Percentiles rank a stretch among this genome's conserved stretches.
Conservation (phyloP, 1,140 invertebrate genomes). For the Rhizoglyphus robini region DNA sequence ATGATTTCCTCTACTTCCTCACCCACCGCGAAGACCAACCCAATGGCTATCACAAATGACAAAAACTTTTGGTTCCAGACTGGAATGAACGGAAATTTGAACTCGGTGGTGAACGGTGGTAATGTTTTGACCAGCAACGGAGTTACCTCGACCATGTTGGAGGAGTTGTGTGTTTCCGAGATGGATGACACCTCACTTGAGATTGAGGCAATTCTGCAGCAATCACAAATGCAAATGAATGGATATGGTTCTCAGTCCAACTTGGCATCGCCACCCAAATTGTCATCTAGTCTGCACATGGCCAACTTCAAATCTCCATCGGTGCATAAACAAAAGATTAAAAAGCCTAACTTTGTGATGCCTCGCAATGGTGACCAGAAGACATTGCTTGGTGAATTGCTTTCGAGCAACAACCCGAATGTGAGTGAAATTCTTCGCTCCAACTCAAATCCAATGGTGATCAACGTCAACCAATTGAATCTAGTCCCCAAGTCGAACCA, state of each 20-base stretch:
- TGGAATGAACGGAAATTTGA: not conserved
- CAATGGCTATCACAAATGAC: not conserved
- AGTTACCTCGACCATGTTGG: not conserved
- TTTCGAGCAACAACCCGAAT: not conserved
- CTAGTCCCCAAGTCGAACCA: not conserved
- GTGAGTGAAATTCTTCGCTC: not conserved
- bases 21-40: not conserved
- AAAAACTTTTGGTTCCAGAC: not conserved
- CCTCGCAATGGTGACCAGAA: not conserved
- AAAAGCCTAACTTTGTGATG: not conserved
- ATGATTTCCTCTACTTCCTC: not conserved
- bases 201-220: not conserved
- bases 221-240: not conserved
- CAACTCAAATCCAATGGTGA: not conserved
- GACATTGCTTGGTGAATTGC: not conserved
- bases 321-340: not conserved
- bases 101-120: not conserved
- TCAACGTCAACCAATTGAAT: not conserved
- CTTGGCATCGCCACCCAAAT: not conserved
- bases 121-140: no score
- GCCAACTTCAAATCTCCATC: not conserved
- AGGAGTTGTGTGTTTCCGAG: not conserved
- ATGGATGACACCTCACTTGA: not conserved
- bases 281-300: slow-evolving; percentile 3
- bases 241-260: not conserved